Evolutionary conservation across 2,113 vertebrate genomes (phyloP).

Genomic region (Tragelaphus scriptus): DNA sequence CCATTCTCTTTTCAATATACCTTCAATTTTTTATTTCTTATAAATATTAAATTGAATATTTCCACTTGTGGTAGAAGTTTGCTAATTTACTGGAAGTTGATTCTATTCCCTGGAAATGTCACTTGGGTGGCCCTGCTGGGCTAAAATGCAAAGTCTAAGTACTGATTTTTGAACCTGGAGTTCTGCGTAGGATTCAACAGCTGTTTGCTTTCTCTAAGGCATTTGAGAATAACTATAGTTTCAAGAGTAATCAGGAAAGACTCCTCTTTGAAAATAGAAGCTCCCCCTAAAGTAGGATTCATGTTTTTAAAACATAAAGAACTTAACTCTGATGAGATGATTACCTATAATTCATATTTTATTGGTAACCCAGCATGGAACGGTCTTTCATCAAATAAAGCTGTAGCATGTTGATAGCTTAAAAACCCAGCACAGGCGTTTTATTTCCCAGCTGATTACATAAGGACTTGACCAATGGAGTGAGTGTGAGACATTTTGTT

Average conservation of each 20-base stretch:
- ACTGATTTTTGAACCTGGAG: constrained; percentile 29
- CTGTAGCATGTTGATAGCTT: not conserved
- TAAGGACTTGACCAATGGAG: not conserved
- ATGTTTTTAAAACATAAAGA: constrained; percentile 15
- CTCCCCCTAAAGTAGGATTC: not conserved
- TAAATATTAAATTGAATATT: constrained; percentile 73
- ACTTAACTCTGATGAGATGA: constrained; percentile 34
- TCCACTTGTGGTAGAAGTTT: constrained; percentile 59
- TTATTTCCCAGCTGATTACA: not conserved
- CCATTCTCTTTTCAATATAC: constrained; percentile 54
- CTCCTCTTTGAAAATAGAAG: constrained; percentile 29
- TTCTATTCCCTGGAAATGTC: constrained; percentile 67
- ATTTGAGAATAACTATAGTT: constrained; percentile 4
- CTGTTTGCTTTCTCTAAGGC: constrained; percentile 45
- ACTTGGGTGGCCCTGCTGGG: constrained; percentile 70
- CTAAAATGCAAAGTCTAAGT: constrained; percentile 41
- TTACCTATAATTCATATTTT: constrained; percentile 26
- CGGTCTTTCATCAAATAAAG: not conserved
- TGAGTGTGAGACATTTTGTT: not conserved
- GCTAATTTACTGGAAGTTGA: constrained; percentile 68
- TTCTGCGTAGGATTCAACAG: constrained; percentile 6
- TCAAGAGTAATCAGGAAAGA: constrained; percentile 16
- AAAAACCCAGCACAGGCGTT: not conserved
- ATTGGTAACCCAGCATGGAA: not conserved
- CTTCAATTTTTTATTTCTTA: constrained; percentile 76